Evolutionary conservation across 2,113 vertebrate species (phyloP), one percentile per base, ranked within the genome.

Genomic region (Bubalus kerabau): DNA sequence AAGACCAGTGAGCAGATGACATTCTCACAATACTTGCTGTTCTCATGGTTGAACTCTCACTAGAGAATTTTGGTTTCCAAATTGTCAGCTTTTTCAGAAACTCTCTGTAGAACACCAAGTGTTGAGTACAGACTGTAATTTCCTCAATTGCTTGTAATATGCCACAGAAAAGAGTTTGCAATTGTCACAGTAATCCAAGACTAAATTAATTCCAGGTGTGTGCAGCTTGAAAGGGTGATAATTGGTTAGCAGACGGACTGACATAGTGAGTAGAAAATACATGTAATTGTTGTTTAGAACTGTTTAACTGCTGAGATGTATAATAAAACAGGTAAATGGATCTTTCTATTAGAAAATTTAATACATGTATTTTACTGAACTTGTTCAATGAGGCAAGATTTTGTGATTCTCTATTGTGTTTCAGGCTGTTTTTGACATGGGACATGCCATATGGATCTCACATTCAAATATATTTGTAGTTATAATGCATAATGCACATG

Each of bases 171-270:
- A 90, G 46, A 91, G 30, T 64, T 91, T 80, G 46, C 91, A 92
- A 87, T 83, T 89, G 67, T 94, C 60, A 92, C 23, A 80, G 23
- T 80, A 82, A 64, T 95, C 76, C 24, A 87, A 88, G 48, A 64
- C 3, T 78, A 92, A 96, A 96, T 94, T 87, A 96, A 87, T 95
- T 95, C 64, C 83, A 98, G 82, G 85, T 95, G 56, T 95, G 32
- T 85, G 9, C 57, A 97, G 7, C 7, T 87, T 95, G 78, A 87
- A 76, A 54, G 23, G 3, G 32, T 83, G 60, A 57, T 64, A 90
- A 88, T 28, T 88, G 19, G 36, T 80, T 76, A 64, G 57, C 36
- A 90, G 40, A 81, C 11, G 7, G 57, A 92, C 50, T 83, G n/a
- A 83, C 15, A 59, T 7, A 48, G 16, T 60, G 90, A 84, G 74